Conservation (phyloP, 2,888 invertebrate genomes). For the Cabera pusaria region DNA sequence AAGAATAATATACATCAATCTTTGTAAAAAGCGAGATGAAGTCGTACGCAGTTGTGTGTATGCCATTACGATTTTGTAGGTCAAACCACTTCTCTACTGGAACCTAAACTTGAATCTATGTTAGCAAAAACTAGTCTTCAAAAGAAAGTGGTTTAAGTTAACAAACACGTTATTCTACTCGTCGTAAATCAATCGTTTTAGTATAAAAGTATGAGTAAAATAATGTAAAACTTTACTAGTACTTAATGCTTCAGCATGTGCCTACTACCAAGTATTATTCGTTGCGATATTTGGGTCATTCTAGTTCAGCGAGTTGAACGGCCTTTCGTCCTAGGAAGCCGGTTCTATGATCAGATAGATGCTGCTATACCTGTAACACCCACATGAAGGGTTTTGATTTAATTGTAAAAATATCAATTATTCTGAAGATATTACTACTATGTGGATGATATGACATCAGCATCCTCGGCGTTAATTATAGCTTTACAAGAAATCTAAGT, state of each 20-base stretch:
- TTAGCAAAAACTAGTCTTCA: constrained; percentile 10
- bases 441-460: background rate
- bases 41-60: too few species aligned
- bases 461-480: too few species aligned
- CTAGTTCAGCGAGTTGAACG: constrained; percentile 68
- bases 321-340: constrained; percentile 62
- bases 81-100: constrained; percentile 7
- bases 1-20: too few species aligned
- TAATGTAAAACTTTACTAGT: too few species aligned
- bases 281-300: constrained; percentile 71
- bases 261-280: constrained; percentile 43
- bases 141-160: constrained; percentile 19
- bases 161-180: constrained; percentile 5
- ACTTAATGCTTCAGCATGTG: constrained; percentile 8
- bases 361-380: constrained; percentile 21
- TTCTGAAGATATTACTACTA: background rate
- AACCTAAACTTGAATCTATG: constrained; percentile 4
- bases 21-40: too few species aligned
- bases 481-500: too few species aligned
- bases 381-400: too few species aligned
- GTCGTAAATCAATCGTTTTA: constrained; percentile 6
- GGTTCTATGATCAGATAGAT: constrained; percentile 45
- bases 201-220: too few species aligned
- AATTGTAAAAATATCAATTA: too few species aligned
- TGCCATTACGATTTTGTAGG: too few species aligned